Percentiles rank a stretch among this genome's conserved stretches.
Evolutionary conservation across 2,888 invertebrate genomes (phyloP).

Genomic region (Nymphalis polychloros): DNA sequence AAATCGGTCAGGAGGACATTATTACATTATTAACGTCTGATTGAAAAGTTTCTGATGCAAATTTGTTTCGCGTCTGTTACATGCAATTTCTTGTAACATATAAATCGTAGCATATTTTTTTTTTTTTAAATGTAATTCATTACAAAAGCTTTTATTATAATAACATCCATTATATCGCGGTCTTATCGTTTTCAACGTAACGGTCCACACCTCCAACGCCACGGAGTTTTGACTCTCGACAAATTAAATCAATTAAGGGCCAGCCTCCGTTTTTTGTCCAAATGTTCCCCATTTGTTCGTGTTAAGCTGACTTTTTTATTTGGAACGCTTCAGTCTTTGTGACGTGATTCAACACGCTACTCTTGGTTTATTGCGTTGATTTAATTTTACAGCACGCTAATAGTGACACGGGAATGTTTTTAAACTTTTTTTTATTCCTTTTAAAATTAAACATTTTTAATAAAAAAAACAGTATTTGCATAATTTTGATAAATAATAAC

Average conservation of each 20-base stretch:
- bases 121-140: too few species aligned
- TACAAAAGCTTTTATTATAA: too few species aligned
- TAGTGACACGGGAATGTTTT: conserved; percentile 35
- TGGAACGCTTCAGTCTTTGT: conserved; percentile 42
- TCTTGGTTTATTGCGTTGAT: conserved; percentile 38
- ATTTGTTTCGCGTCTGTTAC: too few species aligned
- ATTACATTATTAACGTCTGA: too few species aligned
- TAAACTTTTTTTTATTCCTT: conserved; percentile 9
- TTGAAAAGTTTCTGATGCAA: too few species aligned
- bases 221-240: conserved; percentile 68
- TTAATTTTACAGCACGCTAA: conserved; percentile 33
- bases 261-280: conserved; percentile 62
- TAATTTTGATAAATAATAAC: neutral
- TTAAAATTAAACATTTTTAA: neutral
- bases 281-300: conserved; percentile 69
- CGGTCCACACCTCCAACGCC: conserved; percentile 47
- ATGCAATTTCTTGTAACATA: too few species aligned
- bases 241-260: conserved; percentile 79
- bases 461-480: neutral
- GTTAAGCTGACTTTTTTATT: conserved; percentile 64
- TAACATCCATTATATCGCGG: conserved; percentile 24
- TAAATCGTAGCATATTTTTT: too few species aligned
- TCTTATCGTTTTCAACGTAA: conserved; percentile 17
- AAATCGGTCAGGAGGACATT: too few species aligned
- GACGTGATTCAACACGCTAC: conserved; percentile 38